Base-by-base conservation (phyloP, 2,797 vertebrate genomes). In the Mormyrops attenuatus region DNA sequence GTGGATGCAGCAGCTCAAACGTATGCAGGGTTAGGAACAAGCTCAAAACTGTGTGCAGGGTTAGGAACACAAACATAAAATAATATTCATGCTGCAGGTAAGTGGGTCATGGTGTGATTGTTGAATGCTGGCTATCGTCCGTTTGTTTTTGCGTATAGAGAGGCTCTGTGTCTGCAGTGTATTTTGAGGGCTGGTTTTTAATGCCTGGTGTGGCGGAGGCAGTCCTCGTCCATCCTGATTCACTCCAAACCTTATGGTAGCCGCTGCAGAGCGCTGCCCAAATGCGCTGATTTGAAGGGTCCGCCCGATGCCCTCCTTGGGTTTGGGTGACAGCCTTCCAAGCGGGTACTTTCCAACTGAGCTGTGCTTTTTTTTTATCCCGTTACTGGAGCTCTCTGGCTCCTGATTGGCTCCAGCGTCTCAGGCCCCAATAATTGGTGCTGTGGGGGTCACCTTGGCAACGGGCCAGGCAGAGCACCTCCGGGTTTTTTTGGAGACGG, bases 391-490 rank as follows among this genome's bases (percentile, higher is more conserved):
- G 85, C 50, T 89, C 20, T 26, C 84, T 73, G 89, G 84, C 50
- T 38, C 63, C n/a, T 26, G 82, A 34, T 86, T 66, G 84, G 55
- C 55, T 66, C 15, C 7, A 55, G 60, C 85, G 49, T 26, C 84
- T 52, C 60, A 3, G 41, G 44, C 85, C 60, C 60, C 73, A 69
- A 89, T 89, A 89, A 89, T 89, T 89, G 89, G 85, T 53, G 89
- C 84, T 87, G 13, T 73, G 63, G 89, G 60, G 85, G 85, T 89
- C 80, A 87, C 77, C 88, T 80, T 89, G 88, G 52, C 77, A 89
- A 84, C 77, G 13, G 73, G 52, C 73, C 88, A 26, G 20, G 9
- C 9, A 34, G 52, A 53, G 55, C 20, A 44, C 52, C 88, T 89
- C 34, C 22, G 38, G 73, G 63, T 30, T 66, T 44, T 86, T 87